These are phyloP conservation scores for Hypanus sabinus DNA, from an alignment of 2,113 vertebrate species.

Conservation along the genomic window DNA sequence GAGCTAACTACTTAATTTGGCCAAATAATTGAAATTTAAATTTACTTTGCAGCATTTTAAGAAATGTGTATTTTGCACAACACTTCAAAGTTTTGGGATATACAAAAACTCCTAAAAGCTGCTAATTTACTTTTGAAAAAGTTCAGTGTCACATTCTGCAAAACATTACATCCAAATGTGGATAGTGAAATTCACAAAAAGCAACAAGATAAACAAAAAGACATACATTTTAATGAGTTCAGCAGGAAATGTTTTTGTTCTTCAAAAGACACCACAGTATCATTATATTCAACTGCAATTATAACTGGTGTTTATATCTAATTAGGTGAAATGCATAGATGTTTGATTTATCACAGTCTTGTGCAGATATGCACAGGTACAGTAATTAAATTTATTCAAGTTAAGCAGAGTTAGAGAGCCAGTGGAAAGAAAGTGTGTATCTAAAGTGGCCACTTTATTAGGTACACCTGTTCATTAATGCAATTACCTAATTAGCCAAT, in stretches of 20 bases:
- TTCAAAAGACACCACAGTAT: neutral
- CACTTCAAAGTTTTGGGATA: neutral
- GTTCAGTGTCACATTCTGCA: neutral
- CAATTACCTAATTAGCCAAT: too few relatives aligned
- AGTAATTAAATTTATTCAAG: neutral
- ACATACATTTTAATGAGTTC: neutral
- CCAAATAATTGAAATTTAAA: neutral
- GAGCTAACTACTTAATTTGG: neutral
- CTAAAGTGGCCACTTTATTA: too few relatives aligned
- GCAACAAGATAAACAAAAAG: neutral
- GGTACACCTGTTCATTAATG: too few relatives aligned
- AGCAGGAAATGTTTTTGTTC: neutral
- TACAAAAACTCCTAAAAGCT: neutral
- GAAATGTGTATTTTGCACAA: neutral
- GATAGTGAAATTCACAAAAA: neutral
- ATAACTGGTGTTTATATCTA: neutral
- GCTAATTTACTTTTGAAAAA: neutral
- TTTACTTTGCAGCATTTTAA: neutral
- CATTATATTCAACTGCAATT: neutral
- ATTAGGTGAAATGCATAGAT: neutral
- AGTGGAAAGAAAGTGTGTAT: neutral
- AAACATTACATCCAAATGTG: neutral
- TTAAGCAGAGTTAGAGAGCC: neutral
- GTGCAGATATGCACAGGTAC: neutral
- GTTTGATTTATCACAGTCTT: neutral